Evolutionary conservation across 2,888 invertebrate species (phyloP), one percentile per base, ranked within the genome.

Genomic region (Plebejus argus): DNA sequence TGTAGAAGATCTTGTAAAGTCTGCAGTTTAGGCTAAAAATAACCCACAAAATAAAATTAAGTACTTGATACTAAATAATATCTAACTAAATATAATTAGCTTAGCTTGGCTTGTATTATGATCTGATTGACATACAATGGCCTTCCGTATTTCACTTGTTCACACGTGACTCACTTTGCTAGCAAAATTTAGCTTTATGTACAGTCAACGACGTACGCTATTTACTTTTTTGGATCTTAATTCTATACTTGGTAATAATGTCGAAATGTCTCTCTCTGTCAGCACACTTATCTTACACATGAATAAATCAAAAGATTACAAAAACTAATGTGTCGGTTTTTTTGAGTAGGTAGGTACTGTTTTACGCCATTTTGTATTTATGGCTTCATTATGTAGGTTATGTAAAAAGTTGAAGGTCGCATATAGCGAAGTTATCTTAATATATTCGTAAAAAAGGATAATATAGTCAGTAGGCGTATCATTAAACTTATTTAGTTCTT

Each of bases 131-230:
- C 58, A 58, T n/a, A 58, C 20, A 58, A 58, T 58, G 58, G 58
- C 58, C 58, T 58, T 58, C 58, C 20, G 58, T n/a, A 20, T 58
- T 58, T 20, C 58, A 58, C 71, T 71, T 39, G 71, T 35, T 71
- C 71, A 39, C 71, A 39, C 18, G 8, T 71, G 39, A 35, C 39
- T 35, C 33, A 71, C n/a, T 45, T 39, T 15, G n/a, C 18, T 71
- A 0, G 35, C 28, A 20, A 39, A 35, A 71, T 33, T 71, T 58
- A 56, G n/a, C n/a, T 56, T 56, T n/a, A 56, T 56, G 18, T 56
- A 56, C 56, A 49, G n/a, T n/a, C 56, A n/a, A 56, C 56, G 12
- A 56, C 56, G 6, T 18, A 56, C n/a, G n/a, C 3, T n/a, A n/a
- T 56, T 56, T 49, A 49, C 12, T 49, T 49, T 49, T 35, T 49